phyloP scores from a whole-genome alignment of 2,888 invertebrate species.

The Furcula furcula region DNA sequence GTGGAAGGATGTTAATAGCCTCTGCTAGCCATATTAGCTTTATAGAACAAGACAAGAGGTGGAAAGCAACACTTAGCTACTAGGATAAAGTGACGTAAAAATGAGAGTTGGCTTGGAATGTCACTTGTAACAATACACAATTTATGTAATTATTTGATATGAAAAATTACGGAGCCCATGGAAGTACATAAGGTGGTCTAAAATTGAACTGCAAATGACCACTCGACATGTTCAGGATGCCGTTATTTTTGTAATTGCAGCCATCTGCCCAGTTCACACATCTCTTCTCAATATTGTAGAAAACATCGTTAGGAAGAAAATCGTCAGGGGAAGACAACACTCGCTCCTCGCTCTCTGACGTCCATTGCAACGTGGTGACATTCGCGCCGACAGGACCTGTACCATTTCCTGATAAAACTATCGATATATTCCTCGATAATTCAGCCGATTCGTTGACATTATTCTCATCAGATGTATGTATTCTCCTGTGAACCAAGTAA shows the following conservation, averaged over 20 bases:
- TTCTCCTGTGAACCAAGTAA: background rate
- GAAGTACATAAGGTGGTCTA: background rate
- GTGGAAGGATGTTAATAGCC: too few species aligned
- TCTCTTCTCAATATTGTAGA: slow-evolving; percentile 19
- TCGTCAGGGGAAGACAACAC: background rate
- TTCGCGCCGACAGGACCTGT: background rate
- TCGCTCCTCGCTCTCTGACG: background rate
- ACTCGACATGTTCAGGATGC: background rate
- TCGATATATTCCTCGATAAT: too few species aligned
- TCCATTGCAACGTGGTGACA: background rate
- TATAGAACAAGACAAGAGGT: too few species aligned
- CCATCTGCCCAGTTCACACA: slow-evolving; percentile 17
- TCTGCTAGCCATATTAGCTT: too few species aligned
- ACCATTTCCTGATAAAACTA: background rate
- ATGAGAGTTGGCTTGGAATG: too few species aligned
- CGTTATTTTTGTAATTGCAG: slow-evolving; percentile 3
- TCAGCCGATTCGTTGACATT: too few species aligned
- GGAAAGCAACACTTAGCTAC: too few species aligned
- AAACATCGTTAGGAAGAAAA: slow-evolving; percentile 16
- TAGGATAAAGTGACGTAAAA: too few species aligned
- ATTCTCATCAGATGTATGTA: too few species aligned
- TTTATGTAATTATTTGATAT: too few species aligned
- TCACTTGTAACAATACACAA: too few species aligned
- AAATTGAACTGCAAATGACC: background rate
- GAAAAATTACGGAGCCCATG: background rate